Evolutionary conservation across 2,113 vertebrate species (phyloP).

Genomic region (Xiphias gladius): DNA sequence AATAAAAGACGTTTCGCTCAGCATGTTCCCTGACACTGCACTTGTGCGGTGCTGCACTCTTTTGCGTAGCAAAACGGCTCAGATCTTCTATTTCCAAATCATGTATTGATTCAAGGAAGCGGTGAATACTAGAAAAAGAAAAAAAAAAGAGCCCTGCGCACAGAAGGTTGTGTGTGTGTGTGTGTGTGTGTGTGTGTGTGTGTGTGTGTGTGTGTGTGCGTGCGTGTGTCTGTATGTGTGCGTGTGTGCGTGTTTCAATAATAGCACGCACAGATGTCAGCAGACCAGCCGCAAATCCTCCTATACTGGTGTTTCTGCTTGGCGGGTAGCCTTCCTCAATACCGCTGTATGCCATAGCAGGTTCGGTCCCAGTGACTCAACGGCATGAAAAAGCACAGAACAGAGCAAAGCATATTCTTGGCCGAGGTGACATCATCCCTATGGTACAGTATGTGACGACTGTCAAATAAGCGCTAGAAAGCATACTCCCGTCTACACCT

Average conservation of each 20-base stretch:
- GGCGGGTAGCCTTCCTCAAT: background rate
- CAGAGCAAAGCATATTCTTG: background rate
- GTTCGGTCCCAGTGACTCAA: background rate
- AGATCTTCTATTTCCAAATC: conserved; percentile 28
- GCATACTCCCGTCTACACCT: background rate
- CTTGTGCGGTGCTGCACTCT: background rate
- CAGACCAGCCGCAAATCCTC: conserved; percentile 1
- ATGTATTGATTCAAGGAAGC: conserved; percentile 22
- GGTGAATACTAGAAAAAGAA: conserved; percentile 7
- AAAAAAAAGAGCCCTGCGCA: conserved; percentile 3
- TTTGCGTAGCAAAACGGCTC: background rate
- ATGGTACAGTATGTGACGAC: background rate
- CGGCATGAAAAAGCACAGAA: background rate
- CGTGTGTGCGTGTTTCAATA: conserved; percentile 16
- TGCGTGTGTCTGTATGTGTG: background rate
- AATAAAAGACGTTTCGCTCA: conserved; percentile 18
- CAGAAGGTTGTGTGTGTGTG: background rate
- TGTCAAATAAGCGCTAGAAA: background rate
- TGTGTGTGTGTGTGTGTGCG: conserved; percentile 12
- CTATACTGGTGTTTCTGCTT: background rate
- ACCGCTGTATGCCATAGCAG: background rate
- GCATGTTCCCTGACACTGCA: background rate
- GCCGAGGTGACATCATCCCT: background rate
- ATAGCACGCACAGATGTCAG: conserved; percentile 14
- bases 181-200: conserved; percentile 17